Evolutionary conservation across 2,113 vertebrate species (phyloP).

Genomic region (Hippotragus niger): DNA sequence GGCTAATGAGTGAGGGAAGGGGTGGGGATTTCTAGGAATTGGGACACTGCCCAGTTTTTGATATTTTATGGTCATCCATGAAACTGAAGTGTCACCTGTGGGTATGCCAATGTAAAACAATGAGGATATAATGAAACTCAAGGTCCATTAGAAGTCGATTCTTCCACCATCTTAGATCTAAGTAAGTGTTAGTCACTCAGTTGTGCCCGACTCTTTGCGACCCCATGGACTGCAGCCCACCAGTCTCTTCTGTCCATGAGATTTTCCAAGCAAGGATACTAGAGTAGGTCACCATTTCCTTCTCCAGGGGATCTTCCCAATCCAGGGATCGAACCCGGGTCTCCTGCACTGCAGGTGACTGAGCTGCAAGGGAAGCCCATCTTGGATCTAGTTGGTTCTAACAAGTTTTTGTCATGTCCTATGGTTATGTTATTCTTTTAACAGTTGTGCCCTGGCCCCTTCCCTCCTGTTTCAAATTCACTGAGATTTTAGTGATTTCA

Average conservation of each 20-base stretch:
- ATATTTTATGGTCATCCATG: neutral
- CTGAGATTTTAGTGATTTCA: neutral
- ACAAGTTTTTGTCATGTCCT: neutral
- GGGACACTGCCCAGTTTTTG: neutral
- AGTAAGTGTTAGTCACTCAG: neutral
- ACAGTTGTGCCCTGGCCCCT: neutral
- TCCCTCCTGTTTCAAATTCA: neutral
- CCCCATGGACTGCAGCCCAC: neutral
- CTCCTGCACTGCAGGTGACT: neutral
- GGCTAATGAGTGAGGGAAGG: neutral
- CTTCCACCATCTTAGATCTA: neutral
- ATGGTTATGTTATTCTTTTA: neutral
- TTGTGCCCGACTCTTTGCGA: neutral
- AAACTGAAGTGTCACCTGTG: neutral
- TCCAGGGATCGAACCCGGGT: rapidly evolving
- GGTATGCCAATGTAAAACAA: neutral
- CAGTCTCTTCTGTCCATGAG: neutral
- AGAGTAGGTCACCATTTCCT: neutral
- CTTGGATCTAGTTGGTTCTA: neutral
- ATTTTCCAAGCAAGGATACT: neutral
- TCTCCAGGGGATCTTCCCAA: neutral
- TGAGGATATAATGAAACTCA: neutral
- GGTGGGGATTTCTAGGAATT: neutral
- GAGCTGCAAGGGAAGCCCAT: neutral
- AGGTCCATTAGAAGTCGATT: neutral